Base-by-base conservation (phyloP, 2,888 invertebrate species). In the Candidula unifasciata region DNA sequence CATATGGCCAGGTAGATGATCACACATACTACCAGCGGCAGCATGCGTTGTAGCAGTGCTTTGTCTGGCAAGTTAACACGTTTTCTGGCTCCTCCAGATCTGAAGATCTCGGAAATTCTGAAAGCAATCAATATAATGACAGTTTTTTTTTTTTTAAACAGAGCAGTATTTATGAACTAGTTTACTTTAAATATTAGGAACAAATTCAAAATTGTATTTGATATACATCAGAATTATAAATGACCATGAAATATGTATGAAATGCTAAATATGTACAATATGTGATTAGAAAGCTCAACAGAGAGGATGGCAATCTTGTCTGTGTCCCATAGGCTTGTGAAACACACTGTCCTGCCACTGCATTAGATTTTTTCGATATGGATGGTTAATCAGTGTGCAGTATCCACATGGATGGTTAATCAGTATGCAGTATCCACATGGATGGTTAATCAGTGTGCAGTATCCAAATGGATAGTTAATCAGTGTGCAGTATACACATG, bases 41-140 rank as follows among this genome's bases (percentile, higher is more conserved):
- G 96, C 96, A 98, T 97, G 97, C 98, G 97, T 92, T 98, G 97
- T 52, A 98, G 94, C 85, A 98, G 94, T 92, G 97, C 97, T 91
- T 97, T 97, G 94, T 98, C 98, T 2, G 98, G 97, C 87, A 98
- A 94, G 92, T 97, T 97, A 37, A 98, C 96, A 94, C 84, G 79
- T 64, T 84, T 84, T 18, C 74, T 84, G 30, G 80, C 60, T 16
- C 84, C 84, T 5, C 84, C 84, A 30, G 80, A 33, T 54, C 83
- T 85, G 81, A 87, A 87, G 33, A 87, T 87, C 33, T 85, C 86
- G 8, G 82, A 84, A 24, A 84, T 84, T 73, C 84, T 84, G 80
- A 24, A 44, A 35, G 68, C 30, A 60, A 33, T 54, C 44, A 69
- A 44, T 24, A 71, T 27, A 18, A 10, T 2, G 35, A 44, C 44